phyloP scores from a whole-genome alignment of 2,797 vertebrate genomes.

The Diceros bicornis region DNA sequence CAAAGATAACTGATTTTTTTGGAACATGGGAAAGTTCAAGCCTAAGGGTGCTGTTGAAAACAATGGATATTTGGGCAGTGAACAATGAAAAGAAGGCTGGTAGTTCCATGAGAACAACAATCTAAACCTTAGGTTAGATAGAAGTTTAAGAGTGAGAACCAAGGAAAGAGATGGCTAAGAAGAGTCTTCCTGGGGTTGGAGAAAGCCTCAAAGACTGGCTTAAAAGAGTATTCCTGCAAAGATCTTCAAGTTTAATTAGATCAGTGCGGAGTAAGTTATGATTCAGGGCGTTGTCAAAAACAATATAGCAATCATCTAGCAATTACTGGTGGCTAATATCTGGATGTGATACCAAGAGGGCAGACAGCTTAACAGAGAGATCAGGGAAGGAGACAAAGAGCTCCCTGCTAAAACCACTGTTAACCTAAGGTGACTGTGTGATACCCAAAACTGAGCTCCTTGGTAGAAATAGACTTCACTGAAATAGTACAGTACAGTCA shows the following conservation, averaged over 20 bases:
- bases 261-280: too few relatives aligned
- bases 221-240: not conserved
- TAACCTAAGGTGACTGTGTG: not conserved
- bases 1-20: not conserved
- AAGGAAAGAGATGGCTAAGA: too few relatives aligned
- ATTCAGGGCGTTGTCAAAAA: not conserved
- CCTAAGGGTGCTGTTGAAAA: not conserved
- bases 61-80: not conserved
- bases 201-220: not conserved
- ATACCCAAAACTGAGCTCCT: not conserved
- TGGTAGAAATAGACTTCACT: not conserved
- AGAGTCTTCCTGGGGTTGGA: not conserved
- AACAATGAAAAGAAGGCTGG: not conserved
- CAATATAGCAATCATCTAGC: not conserved
- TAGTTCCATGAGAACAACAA: too few relatives aligned
- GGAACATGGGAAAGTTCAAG: not conserved
- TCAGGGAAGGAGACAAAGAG: too few relatives aligned
- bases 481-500: not conserved
- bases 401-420: not conserved
- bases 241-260: too few relatives aligned
- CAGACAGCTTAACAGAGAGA: too few relatives aligned
- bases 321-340: slow-evolving; percentile 38
- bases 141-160: too few relatives aligned
- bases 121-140: too few relatives aligned
- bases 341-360: not conserved